These are phyloP conservation scores for honey bee (Apis mellifera) DNA, from an alignment of 1,140 invertebrate genomes.

Conservation along the genomic window DNA sequence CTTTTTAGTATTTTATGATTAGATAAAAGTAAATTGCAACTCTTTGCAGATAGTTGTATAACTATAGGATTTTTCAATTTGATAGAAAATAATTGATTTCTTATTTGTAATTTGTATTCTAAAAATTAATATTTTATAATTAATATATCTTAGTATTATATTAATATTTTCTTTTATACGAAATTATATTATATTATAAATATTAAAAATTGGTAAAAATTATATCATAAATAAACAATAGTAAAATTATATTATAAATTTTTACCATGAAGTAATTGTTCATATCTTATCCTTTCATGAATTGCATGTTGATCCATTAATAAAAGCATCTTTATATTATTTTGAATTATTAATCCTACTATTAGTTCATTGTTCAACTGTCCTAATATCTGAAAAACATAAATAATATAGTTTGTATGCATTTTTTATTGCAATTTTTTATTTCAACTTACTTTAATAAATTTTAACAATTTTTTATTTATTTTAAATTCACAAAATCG, in stretches of 20 bases:
- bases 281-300: slow-evolving; percentile 79
- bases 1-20: slow-evolving; percentile 63
- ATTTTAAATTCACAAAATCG: slow-evolving; percentile 65
- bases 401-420: background rate
- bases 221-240: no score
- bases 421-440: background rate
- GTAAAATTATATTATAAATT: background rate
- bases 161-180: background rate
- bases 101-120: slow-evolving; percentile 72
- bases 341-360: slow-evolving; percentile 66
- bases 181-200: background rate
- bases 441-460: slow-evolving; percentile 60
- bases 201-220: no score
- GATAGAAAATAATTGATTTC: slow-evolving; percentile 63
- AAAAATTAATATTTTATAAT: slow-evolving; percentile 18
- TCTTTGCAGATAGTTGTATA: slow-evolving; percentile 64
- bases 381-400: slow-evolving; percentile 69
- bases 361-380: slow-evolving; percentile 79
- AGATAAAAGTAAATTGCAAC: slow-evolving; percentile 56
- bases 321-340: slow-evolving; percentile 70
- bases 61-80: slow-evolving; percentile 67
- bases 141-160: background rate
- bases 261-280: slow-evolving; percentile 74
- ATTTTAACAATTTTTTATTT: slow-evolving; percentile 55
- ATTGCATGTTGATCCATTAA: slow-evolving; percentile 79